Evolutionary conservation across 2,888 invertebrate genomes (phyloP).

Genomic region (Gibbula magus): DNA sequence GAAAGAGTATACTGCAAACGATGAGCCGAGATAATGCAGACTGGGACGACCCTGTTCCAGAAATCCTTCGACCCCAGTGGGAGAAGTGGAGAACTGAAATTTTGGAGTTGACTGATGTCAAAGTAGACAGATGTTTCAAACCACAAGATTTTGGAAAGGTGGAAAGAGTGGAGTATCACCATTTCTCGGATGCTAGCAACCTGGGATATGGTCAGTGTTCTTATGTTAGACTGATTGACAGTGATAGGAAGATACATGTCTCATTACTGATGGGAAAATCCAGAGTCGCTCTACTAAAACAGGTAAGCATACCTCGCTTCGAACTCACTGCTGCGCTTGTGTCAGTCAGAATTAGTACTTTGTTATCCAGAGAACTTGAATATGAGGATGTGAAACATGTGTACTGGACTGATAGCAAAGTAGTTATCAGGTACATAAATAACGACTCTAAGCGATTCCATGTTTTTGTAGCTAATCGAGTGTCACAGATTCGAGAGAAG

Average conservation of each 20-base stretch:
- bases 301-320: conserved; percentile 19
- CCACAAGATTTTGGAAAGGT: conserved; percentile 41
- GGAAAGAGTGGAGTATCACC: conserved; percentile 37
- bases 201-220: conserved; percentile 48
- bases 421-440: conserved; percentile 39
- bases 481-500: conserved; percentile 6
- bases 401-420: conserved; percentile 39
- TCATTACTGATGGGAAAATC: conserved; percentile 33
- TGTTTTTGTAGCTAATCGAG: conserved; percentile 12
- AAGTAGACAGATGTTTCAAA: conserved; percentile 36
- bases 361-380: conserved; percentile 34
- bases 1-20: conserved; percentile 47
- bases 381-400: conserved; percentile 6
- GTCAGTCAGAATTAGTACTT: conserved; percentile 27
- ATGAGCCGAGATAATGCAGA: conserved; percentile 37
- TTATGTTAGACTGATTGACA: conserved; percentile 40
- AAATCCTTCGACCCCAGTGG: conserved; percentile 40
- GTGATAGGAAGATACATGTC: conserved; percentile 16
- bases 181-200: conserved; percentile 48
- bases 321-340: conserved; percentile 26
- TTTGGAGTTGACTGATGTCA: conserved; percentile 3
- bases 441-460: conserved; percentile 36
- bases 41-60: conserved; percentile 52
- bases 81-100: conserved; percentile 36
- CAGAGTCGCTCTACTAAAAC: conserved; percentile 30